Conservation (phyloP, 2,888 invertebrate genomes). For the Tridacna gigas region DNA sequence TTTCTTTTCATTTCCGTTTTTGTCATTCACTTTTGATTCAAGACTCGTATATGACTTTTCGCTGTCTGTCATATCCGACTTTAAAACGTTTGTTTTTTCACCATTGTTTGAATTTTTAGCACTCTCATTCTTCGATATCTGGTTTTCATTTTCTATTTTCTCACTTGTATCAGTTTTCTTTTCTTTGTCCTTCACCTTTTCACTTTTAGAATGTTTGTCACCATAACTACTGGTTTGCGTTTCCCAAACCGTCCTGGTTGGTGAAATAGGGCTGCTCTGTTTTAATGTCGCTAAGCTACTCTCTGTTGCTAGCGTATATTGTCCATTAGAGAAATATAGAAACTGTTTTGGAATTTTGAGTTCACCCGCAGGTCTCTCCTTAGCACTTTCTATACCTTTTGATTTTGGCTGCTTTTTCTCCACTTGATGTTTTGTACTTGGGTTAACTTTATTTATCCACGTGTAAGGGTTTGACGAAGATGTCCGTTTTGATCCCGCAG, state of each 20-base stretch:
- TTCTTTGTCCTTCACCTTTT: constrained; percentile 22
- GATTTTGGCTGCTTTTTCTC: constrained; percentile 44
- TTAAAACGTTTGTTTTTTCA: neutral
- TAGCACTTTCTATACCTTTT: constrained; percentile 31
- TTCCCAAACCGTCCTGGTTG: constrained; percentile 58
- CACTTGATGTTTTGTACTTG: constrained; percentile 17
- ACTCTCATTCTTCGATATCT: neutral
- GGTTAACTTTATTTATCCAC: constrained; percentile 53
- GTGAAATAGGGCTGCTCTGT: constrained; percentile 63
- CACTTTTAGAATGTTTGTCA: constrained; percentile 41
- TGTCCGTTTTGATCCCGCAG: neutral
- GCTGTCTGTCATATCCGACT: neutral
- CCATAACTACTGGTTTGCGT: constrained; percentile 29
- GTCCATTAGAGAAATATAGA: constrained; percentile 60
- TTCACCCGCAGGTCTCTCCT: constrained; percentile 38
- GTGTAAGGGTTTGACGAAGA: constrained; percentile 39
- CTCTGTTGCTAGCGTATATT: constrained; percentile 59
- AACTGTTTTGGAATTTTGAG: constrained; percentile 63
- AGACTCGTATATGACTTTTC: neutral
- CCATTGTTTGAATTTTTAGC: neutral
- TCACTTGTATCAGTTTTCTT: constrained; percentile 8
- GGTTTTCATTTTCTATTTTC: constrained; percentile 9
- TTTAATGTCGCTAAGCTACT: constrained; percentile 52
- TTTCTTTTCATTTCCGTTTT: neutral
- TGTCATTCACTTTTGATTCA: neutral